Evolutionary conservation across 2,888 invertebrate species (phyloP).

Genomic region (Ellobium chinense): DNA sequence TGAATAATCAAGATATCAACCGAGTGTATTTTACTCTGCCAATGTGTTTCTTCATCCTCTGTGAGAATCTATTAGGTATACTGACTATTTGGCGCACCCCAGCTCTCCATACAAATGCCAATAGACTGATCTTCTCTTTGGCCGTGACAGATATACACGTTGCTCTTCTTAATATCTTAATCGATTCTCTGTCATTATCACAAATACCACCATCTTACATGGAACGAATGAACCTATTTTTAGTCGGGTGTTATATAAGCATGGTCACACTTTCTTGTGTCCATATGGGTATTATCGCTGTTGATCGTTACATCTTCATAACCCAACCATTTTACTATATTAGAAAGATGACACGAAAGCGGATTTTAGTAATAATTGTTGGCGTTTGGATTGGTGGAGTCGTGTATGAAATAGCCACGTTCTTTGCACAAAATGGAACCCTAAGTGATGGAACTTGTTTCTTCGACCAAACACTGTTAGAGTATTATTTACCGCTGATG

Average conservation of each 20-base stretch:
- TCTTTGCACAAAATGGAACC: not conserved
- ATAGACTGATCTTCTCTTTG: not conserved
- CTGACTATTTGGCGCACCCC: not conserved
- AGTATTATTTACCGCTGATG: not conserved
- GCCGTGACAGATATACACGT: not conserved
- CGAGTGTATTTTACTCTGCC: not conserved
- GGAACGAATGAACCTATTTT: not conserved
- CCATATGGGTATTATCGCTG: constrained; percentile 19
- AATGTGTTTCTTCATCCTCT: not conserved
- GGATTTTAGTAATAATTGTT: not conserved
- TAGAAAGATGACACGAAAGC: not conserved
- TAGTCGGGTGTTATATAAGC: not conserved
- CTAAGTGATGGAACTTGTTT: not conserved
- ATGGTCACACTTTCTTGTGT: not conserved
- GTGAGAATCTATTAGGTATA: not conserved
- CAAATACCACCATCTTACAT: not conserved
- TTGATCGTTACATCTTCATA: constrained; percentile 24
- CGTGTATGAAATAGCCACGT: no score
- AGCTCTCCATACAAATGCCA: not conserved
- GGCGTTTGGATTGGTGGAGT: not conserved
- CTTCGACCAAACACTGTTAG: not conserved
- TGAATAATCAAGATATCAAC: no score
- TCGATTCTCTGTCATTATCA: not conserved
- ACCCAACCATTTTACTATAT: constrained; percentile 2
- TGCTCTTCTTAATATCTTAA: not conserved